Evolutionary conservation across 2,797 vertebrate species (phyloP).

Genomic region (Eulemur mongoz): DNA sequence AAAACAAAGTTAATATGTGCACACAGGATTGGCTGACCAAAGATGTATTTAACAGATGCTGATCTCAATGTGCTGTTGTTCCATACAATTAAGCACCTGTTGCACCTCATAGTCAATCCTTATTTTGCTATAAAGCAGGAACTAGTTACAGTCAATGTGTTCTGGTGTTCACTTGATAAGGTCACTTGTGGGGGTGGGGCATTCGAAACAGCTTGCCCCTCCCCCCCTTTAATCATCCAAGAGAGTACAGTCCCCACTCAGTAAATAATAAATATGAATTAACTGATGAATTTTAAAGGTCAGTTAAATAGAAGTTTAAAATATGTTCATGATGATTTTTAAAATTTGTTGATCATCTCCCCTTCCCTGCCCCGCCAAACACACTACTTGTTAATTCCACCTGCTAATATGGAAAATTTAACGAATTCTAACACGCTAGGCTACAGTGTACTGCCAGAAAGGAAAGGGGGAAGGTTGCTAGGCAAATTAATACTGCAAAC

Average conservation of each 20-base stretch:
- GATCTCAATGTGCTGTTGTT: slow-evolving; percentile 65
- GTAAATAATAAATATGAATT: slow-evolving; percentile 58
- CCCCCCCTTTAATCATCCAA: neutral
- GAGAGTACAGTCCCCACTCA: neutral
- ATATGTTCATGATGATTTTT: slow-evolving; percentile 22
- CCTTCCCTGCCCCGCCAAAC: neutral
- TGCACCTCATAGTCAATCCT: slow-evolving; percentile 71
- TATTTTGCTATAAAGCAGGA: slow-evolving; percentile 71
- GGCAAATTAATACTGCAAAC: slow-evolving; percentile 74
- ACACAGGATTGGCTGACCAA: slow-evolving; percentile 52
- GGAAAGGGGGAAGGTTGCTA: slow-evolving; percentile 57
- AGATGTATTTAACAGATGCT: slow-evolving; percentile 58
- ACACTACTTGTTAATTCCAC: neutral
- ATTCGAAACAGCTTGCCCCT: neutral
- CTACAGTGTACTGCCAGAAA: slow-evolving; percentile 66
- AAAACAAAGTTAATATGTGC: slow-evolving; percentile 74
- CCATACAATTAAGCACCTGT: slow-evolving; percentile 74
- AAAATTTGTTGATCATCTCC: neutral
- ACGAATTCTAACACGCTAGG: slow-evolving; percentile 56
- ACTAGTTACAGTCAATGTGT: slow-evolving; percentile 47
- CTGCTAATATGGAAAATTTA: slow-evolving; percentile 53
- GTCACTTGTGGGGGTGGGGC: neutral
- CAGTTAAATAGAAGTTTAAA: slow-evolving; percentile 48
- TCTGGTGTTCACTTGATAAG: slow-evolving; percentile 23
- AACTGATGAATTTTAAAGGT: slow-evolving; percentile 53